Base-by-base conservation (phyloP, 1,140 invertebrate genomes). In the Drosophila kanapiae region DNA sequence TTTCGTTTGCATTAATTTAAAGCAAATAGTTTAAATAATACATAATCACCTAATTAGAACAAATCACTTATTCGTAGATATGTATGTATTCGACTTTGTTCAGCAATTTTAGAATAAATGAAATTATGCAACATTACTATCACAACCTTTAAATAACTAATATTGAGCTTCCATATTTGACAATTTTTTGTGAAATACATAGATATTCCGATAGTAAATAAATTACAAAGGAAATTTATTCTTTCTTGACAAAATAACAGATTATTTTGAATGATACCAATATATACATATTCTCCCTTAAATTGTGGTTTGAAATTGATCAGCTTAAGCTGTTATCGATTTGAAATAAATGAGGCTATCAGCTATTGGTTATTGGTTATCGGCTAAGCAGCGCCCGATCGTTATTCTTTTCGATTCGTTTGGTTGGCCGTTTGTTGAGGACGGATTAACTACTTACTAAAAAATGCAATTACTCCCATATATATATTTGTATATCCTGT, bases 401-500 rank as follows among this genome's bases (percentile, higher is more conserved):
- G 58, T 35, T 53, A 65, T 51, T 40, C 7, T 9, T 13, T 31
- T 53, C n/a, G 40, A 51, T 49, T 65, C 27, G 42, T 68, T 54
- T 68, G 47, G 54, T 80, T 87, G 64, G 80, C 85, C 80, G 61
- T 87, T 87, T 53, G 49, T 90, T 49, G 43, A 88, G 84, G 84
- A 88, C 84, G 84, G 84, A 88, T 90, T 90, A 84, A 84, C 84
- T 88, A 88, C 84, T 76, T 90, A 90, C 81, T 71, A 88, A 88
- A 87, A 88, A 87, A 87, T 86, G 82, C 82, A 78, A 85, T 74
- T 75, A 58, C 83, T 85, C 78, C 75, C 54, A 78, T 72, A 35
- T 37, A 27, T 64, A 51, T 23, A 13, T 61, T 31, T 61, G 35
- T 42, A 27, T 53, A 38, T 69, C 29, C 47, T 60, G 53, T n/a